Percentiles rank a stretch among this genome's conserved stretches.
These are phyloP conservation scores for Pygoscelis antarcticus DNA, from an alignment of 2,113 vertebrate genomes.

Conservation along the genomic window DNA sequence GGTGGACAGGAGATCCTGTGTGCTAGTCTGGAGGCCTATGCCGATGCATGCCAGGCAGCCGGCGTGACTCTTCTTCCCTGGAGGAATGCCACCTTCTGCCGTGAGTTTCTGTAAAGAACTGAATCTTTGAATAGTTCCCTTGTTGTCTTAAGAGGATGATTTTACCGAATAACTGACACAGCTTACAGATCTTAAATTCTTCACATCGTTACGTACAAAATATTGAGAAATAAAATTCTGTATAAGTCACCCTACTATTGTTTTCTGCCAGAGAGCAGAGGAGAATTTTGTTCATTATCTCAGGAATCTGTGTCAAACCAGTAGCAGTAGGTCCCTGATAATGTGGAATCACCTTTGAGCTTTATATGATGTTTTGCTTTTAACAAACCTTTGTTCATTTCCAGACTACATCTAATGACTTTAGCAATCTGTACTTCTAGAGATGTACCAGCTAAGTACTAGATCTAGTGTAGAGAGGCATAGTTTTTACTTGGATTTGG, in stretches of 20 bases:
- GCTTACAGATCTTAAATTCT: not conserved
- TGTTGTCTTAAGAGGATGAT: not conserved
- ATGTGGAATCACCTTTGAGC: not conserved
- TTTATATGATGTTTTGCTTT: not conserved
- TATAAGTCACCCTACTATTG: rapidly evolving
- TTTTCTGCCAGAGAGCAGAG: not conserved
- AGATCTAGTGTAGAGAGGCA: not conserved
- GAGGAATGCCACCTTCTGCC: constrained; percentile 80
- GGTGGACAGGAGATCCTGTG: constrained; percentile 71
- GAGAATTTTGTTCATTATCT: not conserved
- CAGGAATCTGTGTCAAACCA: not conserved
- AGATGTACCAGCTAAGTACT: not conserved
- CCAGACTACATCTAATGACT: not conserved
- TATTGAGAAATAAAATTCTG: not conserved
- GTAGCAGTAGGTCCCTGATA: not conserved
- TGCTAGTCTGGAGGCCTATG: constrained; percentile 40
- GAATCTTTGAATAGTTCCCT: not conserved
- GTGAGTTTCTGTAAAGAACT: constrained; percentile 70
- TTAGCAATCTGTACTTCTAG: not conserved
- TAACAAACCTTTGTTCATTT: not conserved
- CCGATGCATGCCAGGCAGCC: constrained; percentile 70
- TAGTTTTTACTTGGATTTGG: too few species aligned
- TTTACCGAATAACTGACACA: not conserved
- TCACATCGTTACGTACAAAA: not conserved
- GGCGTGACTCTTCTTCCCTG: constrained; percentile 72